Percentiles rank a stretch among this genome's conserved stretches.
phyloP scores from a whole-genome alignment of 2,888 invertebrate species.

The Microlaimidae sp. region DNA sequence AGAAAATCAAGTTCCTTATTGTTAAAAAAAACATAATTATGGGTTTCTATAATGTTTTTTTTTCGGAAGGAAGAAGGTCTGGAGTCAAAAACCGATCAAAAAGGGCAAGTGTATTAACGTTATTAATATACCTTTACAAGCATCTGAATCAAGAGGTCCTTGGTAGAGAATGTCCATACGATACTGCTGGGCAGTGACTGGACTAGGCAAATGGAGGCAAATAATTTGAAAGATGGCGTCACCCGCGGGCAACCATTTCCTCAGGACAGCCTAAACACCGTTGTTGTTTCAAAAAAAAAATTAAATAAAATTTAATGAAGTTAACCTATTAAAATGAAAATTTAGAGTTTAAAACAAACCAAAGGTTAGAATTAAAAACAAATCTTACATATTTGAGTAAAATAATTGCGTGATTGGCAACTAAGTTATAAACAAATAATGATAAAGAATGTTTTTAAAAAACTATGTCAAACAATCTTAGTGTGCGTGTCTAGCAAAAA shows the following conservation, averaged over 20 bases:
- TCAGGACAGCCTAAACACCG: conserved; percentile 46
- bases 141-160: conserved; percentile 74
- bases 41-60: too few species aligned
- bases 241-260: conserved; percentile 20
- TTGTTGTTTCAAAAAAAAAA: neutral
- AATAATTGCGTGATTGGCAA: neutral
- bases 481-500: too few species aligned
- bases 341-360: too few species aligned
- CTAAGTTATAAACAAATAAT: too few species aligned
- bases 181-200: conserved; percentile 19
- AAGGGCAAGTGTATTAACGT: conserved; percentile 14
- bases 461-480: too few species aligned
- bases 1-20: too few species aligned
- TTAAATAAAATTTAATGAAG: neutral
- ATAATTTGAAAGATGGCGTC: conserved; percentile 21
- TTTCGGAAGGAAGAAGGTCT: conserved; percentile 3
- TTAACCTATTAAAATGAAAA: too few species aligned
- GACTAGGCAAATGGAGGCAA: conserved; percentile 20
- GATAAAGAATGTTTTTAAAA: too few species aligned
- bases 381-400: neutral
- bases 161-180: conserved; percentile 21
- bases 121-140: conserved; percentile 32
- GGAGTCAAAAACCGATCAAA: conserved; percentile 9
- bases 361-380: neutral
- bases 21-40: too few species aligned